These are phyloP conservation scores for Dunckerocampus dactyliophorus DNA, from an alignment of 2,113 vertebrate species.

Conservation along the genomic window DNA sequence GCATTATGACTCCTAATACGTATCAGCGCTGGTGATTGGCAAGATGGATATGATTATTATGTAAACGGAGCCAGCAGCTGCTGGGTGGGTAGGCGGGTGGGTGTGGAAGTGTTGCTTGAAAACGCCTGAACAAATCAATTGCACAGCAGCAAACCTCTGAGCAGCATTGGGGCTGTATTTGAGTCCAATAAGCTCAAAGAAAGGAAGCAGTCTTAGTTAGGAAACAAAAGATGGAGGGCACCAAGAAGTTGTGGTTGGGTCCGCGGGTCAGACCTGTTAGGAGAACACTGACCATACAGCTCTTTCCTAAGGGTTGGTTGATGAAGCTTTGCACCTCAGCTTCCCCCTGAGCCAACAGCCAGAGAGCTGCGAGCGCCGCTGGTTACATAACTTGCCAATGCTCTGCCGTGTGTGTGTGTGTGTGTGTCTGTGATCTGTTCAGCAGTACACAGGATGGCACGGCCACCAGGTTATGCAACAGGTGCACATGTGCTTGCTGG, in stretches of 20 bases:
- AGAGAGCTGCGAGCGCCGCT: slow-evolving; percentile 46
- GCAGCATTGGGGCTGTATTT: slow-evolving; percentile 24
- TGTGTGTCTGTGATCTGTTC: slow-evolving; percentile 34
- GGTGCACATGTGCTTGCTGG: slow-evolving; percentile 72
- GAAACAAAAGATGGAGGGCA: background rate
- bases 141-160: slow-evolving; percentile 37
- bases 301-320: no score
- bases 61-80: slow-evolving; percentile 57
- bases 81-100: slow-evolving; percentile 44
- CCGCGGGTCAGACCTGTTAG: slow-evolving; percentile 9
- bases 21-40: slow-evolving; percentile 12
- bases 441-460: slow-evolving; percentile 54
- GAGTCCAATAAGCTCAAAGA: slow-evolving; percentile 18
- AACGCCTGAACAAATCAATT: slow-evolving; percentile 50
- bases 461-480: slow-evolving; percentile 72
- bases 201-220: background rate
- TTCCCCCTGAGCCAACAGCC: slow-evolving; percentile 34
- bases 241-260: background rate
- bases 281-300: no score
- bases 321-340: slow-evolving; percentile 29
- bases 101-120: slow-evolving; percentile 33
- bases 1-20: slow-evolving; percentile 18
- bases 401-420: slow-evolving; percentile 39
- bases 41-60: slow-evolving; percentile 40
- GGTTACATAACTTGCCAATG: slow-evolving; percentile 67